phyloP scores from a whole-genome alignment of 2,113 vertebrate genomes.

The Capra hircus region DNA sequence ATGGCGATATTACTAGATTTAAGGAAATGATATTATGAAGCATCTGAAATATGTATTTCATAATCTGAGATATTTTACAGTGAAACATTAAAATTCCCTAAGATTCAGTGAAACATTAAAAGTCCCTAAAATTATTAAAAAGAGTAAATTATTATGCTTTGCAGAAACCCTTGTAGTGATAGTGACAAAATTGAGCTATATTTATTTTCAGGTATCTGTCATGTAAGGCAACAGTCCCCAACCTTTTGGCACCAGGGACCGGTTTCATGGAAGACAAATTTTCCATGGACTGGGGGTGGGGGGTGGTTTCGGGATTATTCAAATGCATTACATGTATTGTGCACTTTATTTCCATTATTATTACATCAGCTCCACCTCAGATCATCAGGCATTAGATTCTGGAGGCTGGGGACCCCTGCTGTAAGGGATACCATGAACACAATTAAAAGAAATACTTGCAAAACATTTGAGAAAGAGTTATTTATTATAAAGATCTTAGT shows the following conservation, averaged over 20 bases:
- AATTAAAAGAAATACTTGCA: neutral
- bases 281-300: neutral
- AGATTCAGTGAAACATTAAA: neutral
- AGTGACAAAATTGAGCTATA: neutral
- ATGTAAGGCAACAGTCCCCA: neutral
- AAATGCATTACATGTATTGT: neutral
- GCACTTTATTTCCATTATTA: neutral
- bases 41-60: neutral
- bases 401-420: neutral
- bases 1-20: neutral
- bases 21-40: neutral
- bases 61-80: neutral
- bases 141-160: neutral
- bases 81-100: too few species aligned
- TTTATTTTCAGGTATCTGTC: neutral
- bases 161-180: neutral
- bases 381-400: neutral
- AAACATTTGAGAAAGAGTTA: neutral
- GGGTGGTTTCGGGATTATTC: neutral
- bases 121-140: neutral
- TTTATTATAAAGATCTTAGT: neutral
- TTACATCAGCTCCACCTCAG: neutral
- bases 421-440: neutral
- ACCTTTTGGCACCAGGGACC: neutral
- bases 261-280: neutral